Base-by-base conservation (phyloP, 2,113 vertebrate species). In the Aptenodytes forsteri region DNA sequence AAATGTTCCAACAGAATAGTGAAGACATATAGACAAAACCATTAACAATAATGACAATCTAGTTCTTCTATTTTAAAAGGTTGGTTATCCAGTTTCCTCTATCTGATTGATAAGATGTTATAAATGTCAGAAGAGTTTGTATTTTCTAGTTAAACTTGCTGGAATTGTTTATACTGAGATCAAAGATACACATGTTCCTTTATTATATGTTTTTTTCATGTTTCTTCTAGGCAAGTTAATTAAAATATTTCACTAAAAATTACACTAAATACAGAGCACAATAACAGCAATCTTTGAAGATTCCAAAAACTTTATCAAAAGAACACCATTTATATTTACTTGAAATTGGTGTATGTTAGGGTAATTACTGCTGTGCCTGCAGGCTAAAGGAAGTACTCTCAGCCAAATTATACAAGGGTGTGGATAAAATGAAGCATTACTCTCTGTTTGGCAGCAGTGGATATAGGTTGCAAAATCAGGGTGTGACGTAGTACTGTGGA, bases 341-440 rank as follows among this genome's bases (percentile, higher is more conserved):
- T 93, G 54, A 98, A 97, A 97, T 93, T 91, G 91, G 89, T 97
- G 77, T 95, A 65, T 98, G 83, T 97, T 97, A 95, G 84, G n/a
- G 91, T 96, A 98, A 97, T 98, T 97, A 96, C 86, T 97, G 69
- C 96, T 96, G 17, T 97, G 83, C 94, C 97, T 98, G 94, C 67
- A 83, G 96, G 95, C 87, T 95, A 97, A 96, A 97, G 97, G 96
- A 97, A 98, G 94, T 91, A 88, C 71, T 95, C 71, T 83, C 89
- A 96, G 96, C 94, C 95, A 95, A 96, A 87, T 97, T 94, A 95
- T 90, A 98, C 95, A 97, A 97, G 97, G 96, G 93, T 97, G 94
- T 97, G 96, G 94, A 96, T 96, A 97, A 97, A 97, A 96, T 93
- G 87, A 96, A 97, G 95, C 97, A 97, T 97, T 97, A 97, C 91